Conservation (phyloP, 2,888 invertebrate genomes). For the Lissocephala sabroskyi region DNA sequence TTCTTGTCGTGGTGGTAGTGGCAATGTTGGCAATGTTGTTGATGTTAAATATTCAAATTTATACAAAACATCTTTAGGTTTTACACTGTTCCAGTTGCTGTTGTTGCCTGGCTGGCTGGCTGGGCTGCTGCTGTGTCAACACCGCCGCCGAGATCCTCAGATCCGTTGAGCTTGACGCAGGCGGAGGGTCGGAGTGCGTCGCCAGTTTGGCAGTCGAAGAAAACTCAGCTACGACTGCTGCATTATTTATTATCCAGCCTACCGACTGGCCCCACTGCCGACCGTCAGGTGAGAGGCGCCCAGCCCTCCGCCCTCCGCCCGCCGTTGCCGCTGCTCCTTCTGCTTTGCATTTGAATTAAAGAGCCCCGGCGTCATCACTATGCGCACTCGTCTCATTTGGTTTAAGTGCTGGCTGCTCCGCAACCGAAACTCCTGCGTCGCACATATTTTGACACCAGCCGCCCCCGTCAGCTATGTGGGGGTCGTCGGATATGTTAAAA, state of each 20-base stretch:
- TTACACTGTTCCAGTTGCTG: conserved; percentile 30
- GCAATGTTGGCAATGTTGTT: too few relatives aligned
- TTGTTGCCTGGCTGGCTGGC: conserved; percentile 37
- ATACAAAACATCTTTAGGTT: conserved; percentile 56
- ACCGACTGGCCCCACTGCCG: too few relatives aligned
- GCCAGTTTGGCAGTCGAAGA: conserved; percentile 39
- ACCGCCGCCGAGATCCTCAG: conserved; percentile 21
- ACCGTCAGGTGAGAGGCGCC: background rate
- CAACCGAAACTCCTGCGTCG: background rate
- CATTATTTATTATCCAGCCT: conserved; percentile 47
- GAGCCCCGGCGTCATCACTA: conserved; percentile 32
- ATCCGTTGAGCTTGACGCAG: background rate
- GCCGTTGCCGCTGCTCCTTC: conserved; percentile 7
- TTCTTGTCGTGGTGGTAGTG: background rate
- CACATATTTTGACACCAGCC: background rate
- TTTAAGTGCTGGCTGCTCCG: conserved; percentile 31
- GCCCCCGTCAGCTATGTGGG: conserved; percentile 27
- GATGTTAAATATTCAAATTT: conserved; percentile 56
- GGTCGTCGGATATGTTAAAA: conserved; percentile 41
- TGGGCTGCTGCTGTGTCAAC: conserved; percentile 58
- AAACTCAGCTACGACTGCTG: conserved; percentile 35
- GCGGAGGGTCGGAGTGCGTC: background rate
- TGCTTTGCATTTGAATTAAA: conserved; percentile 54
- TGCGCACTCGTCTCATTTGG: conserved; percentile 34
- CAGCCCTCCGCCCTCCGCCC: background rate